phyloP scores from a whole-genome alignment of 2,113 vertebrate genomes.

The Epinephelus cyanopodus region DNA sequence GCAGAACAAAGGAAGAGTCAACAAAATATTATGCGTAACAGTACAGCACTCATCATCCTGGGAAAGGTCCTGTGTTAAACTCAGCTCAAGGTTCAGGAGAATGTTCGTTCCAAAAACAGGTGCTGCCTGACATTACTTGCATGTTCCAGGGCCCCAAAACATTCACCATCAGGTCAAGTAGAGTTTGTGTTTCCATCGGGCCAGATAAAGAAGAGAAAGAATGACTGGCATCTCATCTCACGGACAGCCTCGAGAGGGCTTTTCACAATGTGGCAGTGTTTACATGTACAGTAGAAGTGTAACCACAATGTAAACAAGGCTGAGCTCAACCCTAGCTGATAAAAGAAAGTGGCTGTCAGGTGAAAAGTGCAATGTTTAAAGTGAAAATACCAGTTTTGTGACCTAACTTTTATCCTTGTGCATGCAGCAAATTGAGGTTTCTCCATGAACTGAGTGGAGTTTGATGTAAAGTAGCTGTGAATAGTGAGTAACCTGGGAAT shows the following conservation, averaged over 20 bases:
- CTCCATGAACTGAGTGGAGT: neutral
- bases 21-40: neutral
- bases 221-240: constrained; percentile 54
- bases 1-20: neutral
- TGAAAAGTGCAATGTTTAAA: neutral
- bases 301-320: constrained; percentile 1
- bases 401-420: neutral
- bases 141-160: constrained; percentile 22
- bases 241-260: constrained; percentile 8
- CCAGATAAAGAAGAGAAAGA: constrained; percentile 59
- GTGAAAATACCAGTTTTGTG: constrained; percentile 1
- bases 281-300: constrained; percentile 3
- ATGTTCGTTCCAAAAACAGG: neutral
- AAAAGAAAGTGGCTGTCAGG: neutral
- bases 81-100: neutral
- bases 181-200: constrained; percentile 39
- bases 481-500: constrained; percentile 1
- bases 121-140: neutral
- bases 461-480: constrained; percentile 10
- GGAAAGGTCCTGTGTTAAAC: neutral
- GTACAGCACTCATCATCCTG: neutral
- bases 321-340: constrained; percentile 1
- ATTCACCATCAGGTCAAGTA: constrained; percentile 32
- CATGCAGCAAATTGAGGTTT: neutral
- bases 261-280: constrained; percentile 27